Evolutionary conservation across 37 sponge, comb jelly and placozoan species (phyloP).

Genomic region (Amphimedon queenslandica): DNA sequence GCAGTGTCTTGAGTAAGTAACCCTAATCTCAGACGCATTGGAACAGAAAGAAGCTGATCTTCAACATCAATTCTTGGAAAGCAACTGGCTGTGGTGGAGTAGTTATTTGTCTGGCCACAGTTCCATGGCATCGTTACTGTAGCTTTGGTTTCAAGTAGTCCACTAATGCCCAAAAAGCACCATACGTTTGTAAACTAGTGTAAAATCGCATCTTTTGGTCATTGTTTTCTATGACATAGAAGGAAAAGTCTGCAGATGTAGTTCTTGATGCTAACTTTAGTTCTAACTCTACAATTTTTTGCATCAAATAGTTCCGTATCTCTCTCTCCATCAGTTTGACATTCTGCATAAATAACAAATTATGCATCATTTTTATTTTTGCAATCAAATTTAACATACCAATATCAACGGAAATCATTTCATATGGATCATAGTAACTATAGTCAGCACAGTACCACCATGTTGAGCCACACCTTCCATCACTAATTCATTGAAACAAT

Average conservation of each 20-base stretch:
- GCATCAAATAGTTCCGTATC: background rate
- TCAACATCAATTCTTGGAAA: constrained; percentile 3
- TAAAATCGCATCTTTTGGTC: constrained; percentile 36
- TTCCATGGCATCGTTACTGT: constrained; percentile 2
- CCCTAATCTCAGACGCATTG: constrained; percentile 14
- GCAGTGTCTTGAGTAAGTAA: background rate
- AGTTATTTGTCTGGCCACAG: constrained; percentile 6
- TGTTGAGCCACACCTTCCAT: too few species aligned
- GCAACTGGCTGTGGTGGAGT: background rate
- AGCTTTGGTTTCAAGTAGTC: constrained; percentile 41
- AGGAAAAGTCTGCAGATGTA: too few species aligned
- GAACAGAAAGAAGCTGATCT: constrained; percentile 22
- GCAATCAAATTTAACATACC: background rate
- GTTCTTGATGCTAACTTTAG: too few species aligned
- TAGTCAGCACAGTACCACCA: too few species aligned
- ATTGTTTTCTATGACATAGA: background rate
- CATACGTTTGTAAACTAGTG: constrained; percentile 29
- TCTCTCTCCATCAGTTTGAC: background rate
- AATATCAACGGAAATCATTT: background rate
- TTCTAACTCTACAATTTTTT: too few species aligned
- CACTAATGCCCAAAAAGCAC: constrained; percentile 17
- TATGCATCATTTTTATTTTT: background rate
- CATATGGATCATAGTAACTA: too few species aligned
- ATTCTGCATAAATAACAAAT: background rate
- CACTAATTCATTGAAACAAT: too few species aligned